phyloP scores from a whole-genome alignment of 2,888 invertebrate species.

The Conops quadrifasciatus region DNA sequence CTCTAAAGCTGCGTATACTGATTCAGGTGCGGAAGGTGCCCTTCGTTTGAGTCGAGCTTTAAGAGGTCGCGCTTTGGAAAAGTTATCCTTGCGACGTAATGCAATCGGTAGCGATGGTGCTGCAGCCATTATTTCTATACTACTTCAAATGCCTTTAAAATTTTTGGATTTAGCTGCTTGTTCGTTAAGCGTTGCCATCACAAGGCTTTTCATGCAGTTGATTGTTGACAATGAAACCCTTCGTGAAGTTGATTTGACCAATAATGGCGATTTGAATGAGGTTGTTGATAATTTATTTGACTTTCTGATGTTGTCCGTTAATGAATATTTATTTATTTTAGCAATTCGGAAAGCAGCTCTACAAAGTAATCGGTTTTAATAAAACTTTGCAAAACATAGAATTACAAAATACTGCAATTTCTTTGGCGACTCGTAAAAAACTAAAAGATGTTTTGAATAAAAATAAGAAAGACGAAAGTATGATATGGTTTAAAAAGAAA shows the following conservation, averaged over 20 bases:
- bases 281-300: constrained; percentile 43
- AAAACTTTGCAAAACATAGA: constrained; percentile 54
- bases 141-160: constrained; percentile 53
- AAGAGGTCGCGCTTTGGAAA: constrained; percentile 51
- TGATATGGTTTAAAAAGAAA: background rate
- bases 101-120: constrained; percentile 64
- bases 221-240: constrained; percentile 57
- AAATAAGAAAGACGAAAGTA: constrained; percentile 45
- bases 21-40: constrained; percentile 60
- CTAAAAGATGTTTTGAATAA: constrained; percentile 53
- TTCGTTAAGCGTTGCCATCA: constrained; percentile 54
- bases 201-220: constrained; percentile 58
- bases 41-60: constrained; percentile 56
- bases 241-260: constrained; percentile 55
- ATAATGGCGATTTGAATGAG: constrained; percentile 56
- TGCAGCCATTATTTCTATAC: constrained; percentile 57
- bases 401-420: constrained; percentile 59
- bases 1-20: background rate
- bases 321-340: constrained; percentile 38
- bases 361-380: constrained; percentile 59
- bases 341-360: constrained; percentile 59
- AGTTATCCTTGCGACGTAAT: constrained; percentile 59
- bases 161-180: constrained; percentile 59
- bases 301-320: background rate
- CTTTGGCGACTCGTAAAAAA: constrained; percentile 51